Conservation (phyloP, 1,140 invertebrate species). For the Scaptomyza pallida region DNA sequence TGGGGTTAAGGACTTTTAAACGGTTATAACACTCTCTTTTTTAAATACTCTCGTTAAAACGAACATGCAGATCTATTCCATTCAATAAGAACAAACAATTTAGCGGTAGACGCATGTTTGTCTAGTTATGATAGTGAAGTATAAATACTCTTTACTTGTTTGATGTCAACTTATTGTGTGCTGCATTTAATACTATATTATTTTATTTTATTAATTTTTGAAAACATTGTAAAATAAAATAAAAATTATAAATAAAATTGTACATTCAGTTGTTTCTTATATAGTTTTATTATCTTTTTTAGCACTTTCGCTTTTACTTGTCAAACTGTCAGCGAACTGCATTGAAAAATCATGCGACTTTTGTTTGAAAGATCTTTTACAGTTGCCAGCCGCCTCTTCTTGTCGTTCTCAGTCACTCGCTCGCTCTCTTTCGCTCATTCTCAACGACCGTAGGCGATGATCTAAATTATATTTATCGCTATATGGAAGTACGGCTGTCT, state of each 20-base stretch:
- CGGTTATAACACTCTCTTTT: too few species aligned
- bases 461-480: too few species aligned
- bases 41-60: too few species aligned
- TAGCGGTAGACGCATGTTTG: too few species aligned
- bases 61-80: too few species aligned
- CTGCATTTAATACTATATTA: too few species aligned
- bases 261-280: not conserved
- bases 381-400: not conserved
- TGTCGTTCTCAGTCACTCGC: not conserved
- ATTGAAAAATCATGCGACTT: not conserved
- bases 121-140: not conserved
- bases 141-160: conserved; percentile 1
- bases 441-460: conserved; percentile 8
- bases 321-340: not conserved
- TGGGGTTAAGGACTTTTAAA: too few species aligned
- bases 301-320: not conserved
- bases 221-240: too few species aligned
- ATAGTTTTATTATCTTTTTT: not conserved
- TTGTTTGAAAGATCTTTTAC: not conserved
- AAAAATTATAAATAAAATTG: too few species aligned
- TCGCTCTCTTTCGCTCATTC: not conserved
- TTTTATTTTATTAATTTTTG: too few species aligned
- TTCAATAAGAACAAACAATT: not conserved
- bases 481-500: too few species aligned
- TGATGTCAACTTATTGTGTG: not conserved